phyloP scores from a whole-genome alignment of 2,113 vertebrate species.

The Neotragus moschatus region DNA sequence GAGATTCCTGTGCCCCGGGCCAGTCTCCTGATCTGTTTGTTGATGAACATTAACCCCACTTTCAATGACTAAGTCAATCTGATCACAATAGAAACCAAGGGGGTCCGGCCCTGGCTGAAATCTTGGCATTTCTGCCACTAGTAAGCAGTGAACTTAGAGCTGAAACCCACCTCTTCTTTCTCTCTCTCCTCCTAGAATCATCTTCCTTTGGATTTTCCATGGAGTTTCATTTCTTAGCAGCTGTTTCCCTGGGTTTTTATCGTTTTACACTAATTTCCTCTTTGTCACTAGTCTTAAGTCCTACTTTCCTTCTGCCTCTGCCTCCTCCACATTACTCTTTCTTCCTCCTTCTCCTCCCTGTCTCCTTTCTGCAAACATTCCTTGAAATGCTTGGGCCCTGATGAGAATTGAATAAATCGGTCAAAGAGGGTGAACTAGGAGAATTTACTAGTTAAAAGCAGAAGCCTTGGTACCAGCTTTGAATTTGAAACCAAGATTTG shows the following conservation, averaged over 20 bases:
- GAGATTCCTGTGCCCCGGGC: background rate
- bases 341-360: conserved; percentile 1
- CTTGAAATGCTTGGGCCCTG: background rate
- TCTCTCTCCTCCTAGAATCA: background rate
- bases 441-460: background rate
- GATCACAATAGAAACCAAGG: background rate
- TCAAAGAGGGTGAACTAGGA: background rate
- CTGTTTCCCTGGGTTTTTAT: conserved; percentile 50
- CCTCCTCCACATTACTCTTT: conserved; percentile 36
- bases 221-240: conserved; percentile 62
- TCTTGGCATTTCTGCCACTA: conserved; percentile 11
- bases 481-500: background rate
- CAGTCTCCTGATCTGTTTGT: background rate
- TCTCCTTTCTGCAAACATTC: conserved; percentile 2
- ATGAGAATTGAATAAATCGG: background rate
- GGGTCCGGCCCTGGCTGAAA: background rate
- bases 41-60: background rate
- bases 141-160: background rate
- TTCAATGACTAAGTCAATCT: background rate
- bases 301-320: background rate
- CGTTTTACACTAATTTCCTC: conserved; percentile 56
- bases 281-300: conserved; percentile 12
- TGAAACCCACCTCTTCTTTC: background rate
- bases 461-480: background rate
- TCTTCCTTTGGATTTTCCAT: conserved; percentile 63